Base-by-base conservation (phyloP, 2,797 vertebrate genomes). In the Otolemur crassicaudatus region DNA sequence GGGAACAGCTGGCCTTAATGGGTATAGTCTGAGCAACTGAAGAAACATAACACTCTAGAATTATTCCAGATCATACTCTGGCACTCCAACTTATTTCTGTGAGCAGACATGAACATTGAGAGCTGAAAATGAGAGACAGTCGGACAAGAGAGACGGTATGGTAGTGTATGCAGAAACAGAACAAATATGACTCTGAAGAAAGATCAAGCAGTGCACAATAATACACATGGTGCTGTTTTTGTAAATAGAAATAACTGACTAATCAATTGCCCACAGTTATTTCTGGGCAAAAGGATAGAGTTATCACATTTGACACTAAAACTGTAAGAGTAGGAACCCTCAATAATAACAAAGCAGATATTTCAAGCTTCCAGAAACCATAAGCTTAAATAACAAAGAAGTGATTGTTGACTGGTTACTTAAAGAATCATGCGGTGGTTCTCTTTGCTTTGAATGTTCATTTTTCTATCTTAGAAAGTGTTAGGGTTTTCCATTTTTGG, bases 171-270 rank as follows among this genome's bases (percentile, higher is more conserved):
- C 99, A 96, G 98, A 99, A 94, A 98, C 96, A 98, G 58, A 98
- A 69, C 0, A 98, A 97, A n/a, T 96, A 80, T 0, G 98, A 99
- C 75, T 99, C 99, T 99, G 43, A 99, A 99, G 98, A 97, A 99
- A 63, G 99, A 99, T 94, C 98, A 98, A 96, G 99, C 99, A 0
- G 99, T 99, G 94, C 99, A 99, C 93, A 97, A 99, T 88, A 99
- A 99, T 97, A 99, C 99, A 7, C 99, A 99, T 0, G 99, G 99
- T 37, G 99, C 99, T 0, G 99, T 99, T 6, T 99, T 99, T 92
- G 99, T 99, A n/a, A 99, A 99, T 31, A 99, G 99, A 25, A 99
- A 99, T 99, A 99, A 98, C 99, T 99, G 99, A 99, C 99, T 98
- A 99, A 99, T 97, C 99, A 99, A 94, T 98, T 99, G 84, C 99